phyloP scores from a whole-genome alignment of 2,888 invertebrate genomes.

The Hyalella azteca region DNA sequence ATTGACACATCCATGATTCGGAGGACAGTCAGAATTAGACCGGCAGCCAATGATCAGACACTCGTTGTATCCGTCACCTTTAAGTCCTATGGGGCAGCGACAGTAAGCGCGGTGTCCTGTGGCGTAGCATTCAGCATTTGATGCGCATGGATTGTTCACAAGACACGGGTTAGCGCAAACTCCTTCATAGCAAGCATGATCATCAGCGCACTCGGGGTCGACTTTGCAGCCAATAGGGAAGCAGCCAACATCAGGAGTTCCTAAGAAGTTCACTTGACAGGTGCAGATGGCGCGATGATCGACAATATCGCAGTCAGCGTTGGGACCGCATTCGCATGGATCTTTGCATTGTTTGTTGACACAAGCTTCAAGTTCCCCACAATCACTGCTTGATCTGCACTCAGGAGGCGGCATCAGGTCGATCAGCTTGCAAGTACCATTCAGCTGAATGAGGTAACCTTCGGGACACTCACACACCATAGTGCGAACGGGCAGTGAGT shows the following conservation, averaged over 20 bases:
- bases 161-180: constrained; percentile 83
- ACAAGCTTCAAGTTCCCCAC: constrained; percentile 79
- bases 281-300: constrained; percentile 87
- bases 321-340: constrained; percentile 84
- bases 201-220: constrained; percentile 82
- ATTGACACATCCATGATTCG: constrained; percentile 72
- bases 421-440: constrained; percentile 59
- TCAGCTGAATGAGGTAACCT: constrained; percentile 59
- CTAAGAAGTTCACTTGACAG: constrained; percentile 82
- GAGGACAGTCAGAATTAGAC: constrained; percentile 83
- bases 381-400: constrained; percentile 81
- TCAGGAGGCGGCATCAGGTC: constrained; percentile 66
- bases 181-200: constrained; percentile 81
- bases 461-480: constrained; percentile 60
- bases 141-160: constrained; percentile 74
- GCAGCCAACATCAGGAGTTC: constrained; percentile 83
- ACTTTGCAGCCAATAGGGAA: constrained; percentile 80
- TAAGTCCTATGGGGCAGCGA: constrained; percentile 61
- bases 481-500: constrained; percentile 60
- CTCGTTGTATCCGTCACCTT: constrained; percentile 62
- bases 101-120: constrained; percentile 61
- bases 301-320: constrained; percentile 80
- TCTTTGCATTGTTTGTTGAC: constrained; percentile 84
- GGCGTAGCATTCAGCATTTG: constrained; percentile 61
- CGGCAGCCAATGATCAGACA: constrained; percentile 74